Evolutionary conservation across 2,797 vertebrate species (phyloP).

Genomic region (Zalophus californianus): DNA sequence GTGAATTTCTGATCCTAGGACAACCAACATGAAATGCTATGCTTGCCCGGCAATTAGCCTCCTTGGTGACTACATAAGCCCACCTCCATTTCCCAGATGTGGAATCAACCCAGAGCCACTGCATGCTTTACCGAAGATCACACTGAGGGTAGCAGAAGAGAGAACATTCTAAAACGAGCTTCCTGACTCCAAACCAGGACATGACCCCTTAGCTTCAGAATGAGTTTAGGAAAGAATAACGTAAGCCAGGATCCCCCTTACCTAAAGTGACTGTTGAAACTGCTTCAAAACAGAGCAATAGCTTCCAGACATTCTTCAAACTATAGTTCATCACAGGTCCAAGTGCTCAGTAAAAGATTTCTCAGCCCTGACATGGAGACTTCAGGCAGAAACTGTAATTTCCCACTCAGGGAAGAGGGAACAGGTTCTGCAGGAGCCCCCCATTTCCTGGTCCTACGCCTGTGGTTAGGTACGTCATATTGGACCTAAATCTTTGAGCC

Average conservation of each 20-base stretch:
- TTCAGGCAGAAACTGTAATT: neutral
- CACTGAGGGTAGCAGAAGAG: neutral
- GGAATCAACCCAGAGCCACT: neutral
- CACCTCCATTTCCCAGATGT: neutral
- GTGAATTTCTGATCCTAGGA: neutral
- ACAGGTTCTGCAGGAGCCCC: neutral
- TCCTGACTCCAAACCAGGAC: neutral
- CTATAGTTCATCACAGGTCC: neutral
- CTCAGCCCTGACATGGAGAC: neutral
- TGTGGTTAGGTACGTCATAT: neutral
- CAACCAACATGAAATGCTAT: neutral
- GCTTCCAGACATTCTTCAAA: neutral
- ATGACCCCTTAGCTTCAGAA: neutral
- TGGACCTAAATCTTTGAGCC: neutral
- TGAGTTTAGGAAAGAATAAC: neutral
- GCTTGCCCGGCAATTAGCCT: neutral
- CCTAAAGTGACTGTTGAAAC: neutral
- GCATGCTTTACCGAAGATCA: neutral
- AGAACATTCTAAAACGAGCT: neutral
- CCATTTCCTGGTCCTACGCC: neutral
- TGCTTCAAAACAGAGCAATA: neutral
- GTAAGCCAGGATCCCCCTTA: neutral
- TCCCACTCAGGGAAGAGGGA: neutral
- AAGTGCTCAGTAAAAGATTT: neutral
- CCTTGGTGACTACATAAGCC: neutral